These are phyloP conservation scores for Mesorhabditis sp. DNA, from an alignment of 2,888 invertebrate species.

Conservation along the genomic window DNA sequence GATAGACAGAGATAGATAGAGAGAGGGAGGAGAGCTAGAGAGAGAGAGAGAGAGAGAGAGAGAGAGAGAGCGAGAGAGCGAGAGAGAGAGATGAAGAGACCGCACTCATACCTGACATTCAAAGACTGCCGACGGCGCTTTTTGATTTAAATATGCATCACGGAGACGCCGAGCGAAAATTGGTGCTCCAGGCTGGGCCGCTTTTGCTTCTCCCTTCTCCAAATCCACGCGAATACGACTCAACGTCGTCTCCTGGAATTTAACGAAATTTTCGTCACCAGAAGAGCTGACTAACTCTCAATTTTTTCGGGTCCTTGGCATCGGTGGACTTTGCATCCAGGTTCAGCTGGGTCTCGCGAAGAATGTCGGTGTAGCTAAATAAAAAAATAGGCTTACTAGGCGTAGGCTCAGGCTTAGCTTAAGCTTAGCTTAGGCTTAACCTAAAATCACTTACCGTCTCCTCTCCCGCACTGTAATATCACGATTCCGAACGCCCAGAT, in stretches of 20 bases:
- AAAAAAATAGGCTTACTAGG: not conserved
- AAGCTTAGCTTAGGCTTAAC: not conserved
- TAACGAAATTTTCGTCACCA: not conserved
- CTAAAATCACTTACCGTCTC: conserved; percentile 26
- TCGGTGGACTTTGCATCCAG: conserved; percentile 28
- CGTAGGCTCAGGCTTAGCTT: too few relatives aligned
- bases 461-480: conserved; percentile 57
- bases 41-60: too few relatives aligned
- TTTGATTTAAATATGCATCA: conserved; percentile 76
- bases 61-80: too few relatives aligned
- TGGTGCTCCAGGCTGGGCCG: conserved; percentile 63
- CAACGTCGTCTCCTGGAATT: not conserved
- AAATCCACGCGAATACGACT: not conserved
- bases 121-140: conserved; percentile 69
- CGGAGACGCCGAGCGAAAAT: conserved; percentile 84
- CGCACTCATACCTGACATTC: conserved; percentile 65
- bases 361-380: conserved; percentile 40
- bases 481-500: conserved; percentile 50
- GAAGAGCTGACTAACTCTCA: not conserved
- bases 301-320: conserved; percentile 20
- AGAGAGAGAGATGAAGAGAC: not conserved
- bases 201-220: not conserved
- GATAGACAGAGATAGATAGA: too few relatives aligned
- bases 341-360: conserved; percentile 31
- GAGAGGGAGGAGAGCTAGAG: too few relatives aligned